Evolutionary conservation across 1,140 invertebrate genomes (phyloP).

Genomic region (Sogatella furcifera): DNA sequence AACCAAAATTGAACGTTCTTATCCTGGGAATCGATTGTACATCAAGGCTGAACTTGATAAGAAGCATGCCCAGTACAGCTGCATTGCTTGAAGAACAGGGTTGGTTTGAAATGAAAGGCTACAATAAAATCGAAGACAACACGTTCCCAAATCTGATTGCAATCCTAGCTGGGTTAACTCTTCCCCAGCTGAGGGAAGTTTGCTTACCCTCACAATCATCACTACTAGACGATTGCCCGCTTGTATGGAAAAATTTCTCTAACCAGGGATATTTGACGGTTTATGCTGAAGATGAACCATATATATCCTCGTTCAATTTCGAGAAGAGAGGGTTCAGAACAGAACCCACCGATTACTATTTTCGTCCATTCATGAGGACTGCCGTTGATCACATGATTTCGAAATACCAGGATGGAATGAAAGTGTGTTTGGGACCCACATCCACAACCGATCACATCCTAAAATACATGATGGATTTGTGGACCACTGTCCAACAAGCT

Average conservation of each 20-base stretch:
- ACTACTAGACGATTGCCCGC: slow-evolving; percentile 50
- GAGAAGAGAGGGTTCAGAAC: slow-evolving; percentile 62
- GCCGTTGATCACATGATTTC: slow-evolving; percentile 33
- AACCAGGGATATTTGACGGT: slow-evolving; percentile 62
- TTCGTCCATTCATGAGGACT: slow-evolving; percentile 58
- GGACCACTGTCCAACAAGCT: slow-evolving; percentile 37
- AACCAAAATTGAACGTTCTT: slow-evolving; percentile 34
- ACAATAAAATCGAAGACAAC: slow-evolving; percentile 63
- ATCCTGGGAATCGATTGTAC: slow-evolving; percentile 79
- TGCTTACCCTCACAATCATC: slow-evolving; percentile 38
- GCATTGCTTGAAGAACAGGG: slow-evolving; percentile 47
- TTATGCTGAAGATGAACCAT: slow-evolving; percentile 64
- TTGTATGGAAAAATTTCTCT: slow-evolving; percentile 68
- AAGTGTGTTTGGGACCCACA: slow-evolving; percentile 22
- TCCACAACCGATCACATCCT: slow-evolving; percentile 23
- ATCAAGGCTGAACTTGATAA: slow-evolving; percentile 61
- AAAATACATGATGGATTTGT: slow-evolving; percentile 39
- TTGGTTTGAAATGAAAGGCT: slow-evolving; percentile 45
- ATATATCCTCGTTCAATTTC: slow-evolving; percentile 73
- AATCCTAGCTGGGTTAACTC: slow-evolving; percentile 51
- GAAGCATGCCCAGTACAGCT: slow-evolving; percentile 63
- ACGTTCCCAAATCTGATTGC: slow-evolving; percentile 77
- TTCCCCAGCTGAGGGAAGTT: slow-evolving; percentile 32
- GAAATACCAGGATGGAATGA: slow-evolving; percentile 17
- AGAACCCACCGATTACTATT: slow-evolving; percentile 73